Percentiles rank a stretch among this genome's conserved stretches.
phyloP scores from a whole-genome alignment of 2,797 vertebrate genomes.

The Betta splendens region DNA sequence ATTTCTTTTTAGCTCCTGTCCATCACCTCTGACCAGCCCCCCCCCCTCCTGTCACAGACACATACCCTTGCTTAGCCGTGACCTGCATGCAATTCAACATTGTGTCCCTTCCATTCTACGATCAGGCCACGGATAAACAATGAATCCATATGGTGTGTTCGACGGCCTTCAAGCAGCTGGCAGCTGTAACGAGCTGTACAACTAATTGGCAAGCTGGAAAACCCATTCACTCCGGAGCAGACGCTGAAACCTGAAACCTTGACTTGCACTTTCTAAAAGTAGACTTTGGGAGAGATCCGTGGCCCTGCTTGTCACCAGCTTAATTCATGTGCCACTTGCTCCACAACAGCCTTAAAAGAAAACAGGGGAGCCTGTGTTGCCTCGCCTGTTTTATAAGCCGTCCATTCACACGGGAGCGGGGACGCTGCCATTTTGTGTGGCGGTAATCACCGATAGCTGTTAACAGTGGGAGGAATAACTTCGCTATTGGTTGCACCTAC shows the following conservation, averaged over 20 bases:
- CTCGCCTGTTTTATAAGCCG: conserved; percentile 44
- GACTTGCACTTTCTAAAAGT: conserved; percentile 88
- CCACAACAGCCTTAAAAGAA: conserved; percentile 55
- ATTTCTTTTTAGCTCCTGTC: conserved; percentile 27
- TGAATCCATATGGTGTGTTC: conserved; percentile 21
- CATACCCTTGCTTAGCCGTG: conserved; percentile 12
- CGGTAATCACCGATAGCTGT: conserved; percentile 18
- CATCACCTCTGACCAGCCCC: neutral
- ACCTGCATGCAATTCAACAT: no score
- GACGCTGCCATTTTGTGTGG: conserved; percentile 25
- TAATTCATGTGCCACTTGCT: conserved; percentile 71
- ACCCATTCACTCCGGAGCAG: conserved; percentile 74
- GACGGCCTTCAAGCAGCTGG: conserved; percentile 29
- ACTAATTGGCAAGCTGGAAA: conserved; percentile 79
- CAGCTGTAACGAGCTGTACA: conserved; percentile 51
- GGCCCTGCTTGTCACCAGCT: conserved; percentile 76
- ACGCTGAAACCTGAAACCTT: conserved; percentile 81
- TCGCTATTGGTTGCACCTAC: conserved; percentile 47
- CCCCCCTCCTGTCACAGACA: neutral
- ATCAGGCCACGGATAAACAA: conserved; percentile 20
- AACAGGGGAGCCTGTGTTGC: conserved; percentile 37
- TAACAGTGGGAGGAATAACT: conserved; percentile 28
- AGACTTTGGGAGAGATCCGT: conserved; percentile 72
- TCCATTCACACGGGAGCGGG: conserved; percentile 20
- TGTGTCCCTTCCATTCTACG: conserved; percentile 39